Conservation (phyloP, 2,888 invertebrate genomes). For the Slavum lentiscoides region DNA sequence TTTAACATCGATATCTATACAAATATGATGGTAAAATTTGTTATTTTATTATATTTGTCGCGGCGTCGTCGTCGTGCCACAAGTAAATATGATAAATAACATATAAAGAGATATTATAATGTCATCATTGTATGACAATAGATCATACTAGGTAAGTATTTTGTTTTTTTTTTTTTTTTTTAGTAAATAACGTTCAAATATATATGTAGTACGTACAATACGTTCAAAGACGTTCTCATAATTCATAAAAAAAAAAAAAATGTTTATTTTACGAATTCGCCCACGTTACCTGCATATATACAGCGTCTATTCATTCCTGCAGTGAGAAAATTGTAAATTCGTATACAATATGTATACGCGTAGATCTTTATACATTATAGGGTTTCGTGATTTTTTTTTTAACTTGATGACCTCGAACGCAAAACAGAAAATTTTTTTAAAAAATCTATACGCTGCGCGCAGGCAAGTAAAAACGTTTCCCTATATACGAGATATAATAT, state of each 20-base stretch:
- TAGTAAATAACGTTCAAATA: neutral
- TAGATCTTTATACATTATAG: neutral
- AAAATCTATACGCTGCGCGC: neutral
- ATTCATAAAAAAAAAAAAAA: too few species aligned
- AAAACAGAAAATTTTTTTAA: neutral
- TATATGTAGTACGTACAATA: neutral
- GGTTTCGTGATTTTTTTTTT: neutral
- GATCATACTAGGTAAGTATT: neutral
- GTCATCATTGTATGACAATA: neutral
- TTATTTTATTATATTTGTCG: too few species aligned
- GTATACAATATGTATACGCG: neutral
- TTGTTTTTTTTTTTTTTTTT: neutral
- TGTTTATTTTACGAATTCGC: neutral
- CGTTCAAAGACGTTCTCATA: neutral
- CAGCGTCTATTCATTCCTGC: neutral
- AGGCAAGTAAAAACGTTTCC: neutral
- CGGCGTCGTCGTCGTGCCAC: too few species aligned
- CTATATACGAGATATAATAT: too few species aligned
- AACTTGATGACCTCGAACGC: constrained; percentile 14
- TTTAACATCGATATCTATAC: too few species aligned
- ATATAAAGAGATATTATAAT: too few species aligned
- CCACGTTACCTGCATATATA: neutral
- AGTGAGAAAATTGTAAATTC: neutral
- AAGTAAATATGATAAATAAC: too few species aligned
- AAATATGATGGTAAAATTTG: too few species aligned